These are phyloP conservation scores for Ctenopoma multispine DNA, from an alignment of 2,797 vertebrate species.

Conservation along the genomic window DNA sequence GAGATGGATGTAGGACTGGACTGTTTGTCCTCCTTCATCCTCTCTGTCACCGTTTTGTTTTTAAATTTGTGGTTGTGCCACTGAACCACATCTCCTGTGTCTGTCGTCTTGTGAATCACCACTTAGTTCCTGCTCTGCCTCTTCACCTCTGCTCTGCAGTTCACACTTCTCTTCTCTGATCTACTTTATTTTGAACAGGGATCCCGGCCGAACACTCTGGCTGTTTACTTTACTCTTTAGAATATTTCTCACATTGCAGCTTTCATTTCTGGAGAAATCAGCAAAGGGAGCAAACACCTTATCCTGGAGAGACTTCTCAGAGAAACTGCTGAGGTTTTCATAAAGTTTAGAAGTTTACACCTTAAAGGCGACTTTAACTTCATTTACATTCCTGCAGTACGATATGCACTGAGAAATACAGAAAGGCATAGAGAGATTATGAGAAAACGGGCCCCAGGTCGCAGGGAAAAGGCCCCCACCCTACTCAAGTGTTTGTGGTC, in stretches of 20 bases:
- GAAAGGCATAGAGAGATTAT: too few species aligned
- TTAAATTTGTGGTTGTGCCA: not conserved
- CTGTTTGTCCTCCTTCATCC: not conserved
- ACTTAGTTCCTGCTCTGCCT: not conserved
- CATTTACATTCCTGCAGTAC: too few species aligned
- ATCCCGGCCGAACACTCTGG: constrained; percentile 1
- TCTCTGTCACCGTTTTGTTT: too few species aligned
- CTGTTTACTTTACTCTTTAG: constrained; percentile 4
- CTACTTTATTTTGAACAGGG: not conserved
- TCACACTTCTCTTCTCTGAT: constrained; percentile 4
- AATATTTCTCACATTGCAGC: constrained; percentile 6
- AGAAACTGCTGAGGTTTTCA: not conserved
- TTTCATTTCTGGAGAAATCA: not conserved
- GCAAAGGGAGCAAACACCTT: not conserved
- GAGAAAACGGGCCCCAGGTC: too few species aligned
- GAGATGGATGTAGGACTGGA: not conserved
- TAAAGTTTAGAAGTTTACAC: too few species aligned
- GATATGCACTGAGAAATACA: too few species aligned
- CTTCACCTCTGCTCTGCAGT: constrained; percentile 12
- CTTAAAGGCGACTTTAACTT: too few species aligned
- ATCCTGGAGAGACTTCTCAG: not conserved
- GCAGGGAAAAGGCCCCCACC: too few species aligned
- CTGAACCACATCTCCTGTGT: not conserved
- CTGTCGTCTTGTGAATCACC: too few species aligned
- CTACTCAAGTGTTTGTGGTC: too few species aligned